Evolutionary conservation across 2,113 vertebrate species (phyloP).

Genomic region (Sturnus vulgaris): DNA sequence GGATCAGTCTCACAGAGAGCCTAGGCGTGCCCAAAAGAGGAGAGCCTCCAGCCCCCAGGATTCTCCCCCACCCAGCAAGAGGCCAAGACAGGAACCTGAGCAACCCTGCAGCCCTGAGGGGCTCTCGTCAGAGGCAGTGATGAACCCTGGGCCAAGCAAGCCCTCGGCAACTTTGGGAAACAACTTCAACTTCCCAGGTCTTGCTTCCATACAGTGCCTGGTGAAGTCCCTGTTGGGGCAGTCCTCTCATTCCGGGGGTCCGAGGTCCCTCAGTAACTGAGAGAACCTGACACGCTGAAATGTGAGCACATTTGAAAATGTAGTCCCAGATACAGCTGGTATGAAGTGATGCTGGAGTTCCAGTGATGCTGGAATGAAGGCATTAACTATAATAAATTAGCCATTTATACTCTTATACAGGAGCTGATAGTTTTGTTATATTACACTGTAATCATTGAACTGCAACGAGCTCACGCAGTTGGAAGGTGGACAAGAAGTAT

Average conservation of each 20-base stretch:
- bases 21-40: background rate
- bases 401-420: background rate
- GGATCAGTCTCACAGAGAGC: background rate
- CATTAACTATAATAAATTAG: background rate
- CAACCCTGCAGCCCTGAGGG: background rate
- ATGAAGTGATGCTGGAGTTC: no score
- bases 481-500: background rate
- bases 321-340: background rate
- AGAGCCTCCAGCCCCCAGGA: background rate
- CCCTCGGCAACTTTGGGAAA: accelerated
- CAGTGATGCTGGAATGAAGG: background rate
- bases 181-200: background rate
- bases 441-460: background rate
- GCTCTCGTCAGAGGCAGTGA: background rate
- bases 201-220: background rate
- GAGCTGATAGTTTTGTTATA: background rate
- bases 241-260: no score
- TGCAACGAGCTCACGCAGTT: background rate
- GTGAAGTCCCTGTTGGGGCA: background rate
- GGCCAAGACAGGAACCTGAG: background rate
- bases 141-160: background rate
- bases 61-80: background rate
- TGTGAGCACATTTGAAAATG: background rate
- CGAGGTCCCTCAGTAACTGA: background rate
- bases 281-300: background rate